phyloP scores from a whole-genome alignment of 1,140 invertebrate species.

The Drosophila aff. region DNA sequence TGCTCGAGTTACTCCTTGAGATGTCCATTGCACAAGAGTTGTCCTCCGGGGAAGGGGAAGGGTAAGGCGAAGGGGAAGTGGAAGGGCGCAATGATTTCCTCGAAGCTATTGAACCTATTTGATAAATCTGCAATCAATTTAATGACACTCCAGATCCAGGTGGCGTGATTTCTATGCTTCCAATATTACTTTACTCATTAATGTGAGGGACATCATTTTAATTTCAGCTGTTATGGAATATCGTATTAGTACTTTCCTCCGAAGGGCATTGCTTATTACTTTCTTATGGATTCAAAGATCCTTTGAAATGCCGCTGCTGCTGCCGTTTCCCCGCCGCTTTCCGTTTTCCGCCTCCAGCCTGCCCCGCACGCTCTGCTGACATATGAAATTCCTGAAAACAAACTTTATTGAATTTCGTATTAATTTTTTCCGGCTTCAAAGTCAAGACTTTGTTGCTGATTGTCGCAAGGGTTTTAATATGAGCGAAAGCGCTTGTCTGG shows the following conservation, averaged over 20 bases:
- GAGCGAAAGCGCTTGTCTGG: conserved; percentile 61
- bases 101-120: conserved; percentile 7
- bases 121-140: conserved; percentile 9
- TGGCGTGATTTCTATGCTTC: neutral
- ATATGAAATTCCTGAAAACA: conserved; percentile 68
- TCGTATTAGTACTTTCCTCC: neutral
- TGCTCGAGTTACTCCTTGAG: conserved; percentile 35
- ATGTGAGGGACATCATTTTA: neutral
- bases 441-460: conserved; percentile 59
- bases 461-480: conserved; percentile 69
- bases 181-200: neutral
- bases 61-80: neutral
- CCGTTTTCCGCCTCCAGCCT: conserved; percentile 10
- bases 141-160: neutral
- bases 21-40: conserved; percentile 24
- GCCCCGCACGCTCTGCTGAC: conserved; percentile 33
- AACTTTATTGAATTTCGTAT: conserved; percentile 79
- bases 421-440: conserved; percentile 74
- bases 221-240: neutral
- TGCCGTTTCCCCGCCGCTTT: conserved; percentile 11
- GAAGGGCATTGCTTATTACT: conserved; percentile 3
- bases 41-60: too few species aligned
- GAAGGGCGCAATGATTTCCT: neutral
- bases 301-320: conserved; percentile 2
- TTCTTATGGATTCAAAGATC: conserved; percentile 1